Percentiles rank a stretch among this genome's conserved stretches.
These are phyloP conservation scores for Halcyon smyrnensis DNA, from an alignment of 2,797 vertebrate species.

Conservation along the genomic window DNA sequence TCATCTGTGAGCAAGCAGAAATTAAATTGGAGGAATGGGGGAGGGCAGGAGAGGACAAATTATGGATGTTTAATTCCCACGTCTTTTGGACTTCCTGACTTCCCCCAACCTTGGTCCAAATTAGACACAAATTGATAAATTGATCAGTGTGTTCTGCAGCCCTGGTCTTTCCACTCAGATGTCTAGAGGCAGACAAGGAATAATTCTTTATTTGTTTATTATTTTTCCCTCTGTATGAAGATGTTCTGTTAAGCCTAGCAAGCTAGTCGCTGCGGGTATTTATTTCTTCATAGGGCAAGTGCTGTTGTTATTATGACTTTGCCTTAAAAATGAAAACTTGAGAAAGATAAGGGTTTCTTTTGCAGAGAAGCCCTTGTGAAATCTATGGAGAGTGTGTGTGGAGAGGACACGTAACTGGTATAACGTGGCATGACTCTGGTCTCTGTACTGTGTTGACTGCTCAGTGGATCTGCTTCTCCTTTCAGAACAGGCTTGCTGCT, in stretches of 20 bases:
- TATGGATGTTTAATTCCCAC: accelerated
- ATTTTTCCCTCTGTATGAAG: neutral
- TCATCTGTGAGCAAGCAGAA: neutral
- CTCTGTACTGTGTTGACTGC: neutral
- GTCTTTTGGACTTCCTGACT: neutral
- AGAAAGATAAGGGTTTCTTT: neutral
- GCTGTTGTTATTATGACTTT: neutral
- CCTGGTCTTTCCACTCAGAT: neutral
- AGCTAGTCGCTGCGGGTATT: neutral
- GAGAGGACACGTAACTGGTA: neutral
- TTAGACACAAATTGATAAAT: neutral
- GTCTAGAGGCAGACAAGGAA: neutral
- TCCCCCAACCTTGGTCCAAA: neutral
- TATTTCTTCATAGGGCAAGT: neutral
- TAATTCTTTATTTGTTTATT: too few species aligned
- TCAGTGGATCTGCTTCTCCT: neutral
- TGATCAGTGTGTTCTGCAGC: neutral
- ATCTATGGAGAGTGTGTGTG: neutral
- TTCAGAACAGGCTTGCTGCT: neutral
- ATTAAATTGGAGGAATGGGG: neutral
- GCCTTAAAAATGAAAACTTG: neutral
- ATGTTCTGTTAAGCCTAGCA: neutral
- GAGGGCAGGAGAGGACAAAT: neutral
- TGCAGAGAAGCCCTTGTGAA: neutral
- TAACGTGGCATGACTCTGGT: neutral